Conservation (phyloP, 2,113 vertebrate genomes). For the Otus sunia region DNA sequence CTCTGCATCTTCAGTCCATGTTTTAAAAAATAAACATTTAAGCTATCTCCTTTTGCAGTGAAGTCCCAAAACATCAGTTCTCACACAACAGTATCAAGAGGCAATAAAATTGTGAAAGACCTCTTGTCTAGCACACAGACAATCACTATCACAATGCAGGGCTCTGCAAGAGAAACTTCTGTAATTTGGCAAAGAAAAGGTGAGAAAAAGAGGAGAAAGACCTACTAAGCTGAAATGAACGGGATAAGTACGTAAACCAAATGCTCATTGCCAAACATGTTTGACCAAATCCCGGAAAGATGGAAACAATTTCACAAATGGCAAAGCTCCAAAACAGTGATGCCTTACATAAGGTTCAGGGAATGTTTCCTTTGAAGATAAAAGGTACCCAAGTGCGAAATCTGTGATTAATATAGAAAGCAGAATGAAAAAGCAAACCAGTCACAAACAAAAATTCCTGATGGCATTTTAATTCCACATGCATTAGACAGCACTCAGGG, state of each 20-base stretch:
- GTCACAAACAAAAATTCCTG: background rate
- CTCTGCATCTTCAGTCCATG: background rate
- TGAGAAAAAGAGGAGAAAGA: background rate
- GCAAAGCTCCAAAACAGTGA: conserved; percentile 21
- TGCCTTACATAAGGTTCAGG: background rate
- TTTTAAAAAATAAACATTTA: background rate
- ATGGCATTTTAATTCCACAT: background rate
- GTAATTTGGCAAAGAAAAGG: background rate
- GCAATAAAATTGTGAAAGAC: background rate
- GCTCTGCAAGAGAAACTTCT: background rate
- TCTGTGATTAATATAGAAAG: conserved; percentile 13
- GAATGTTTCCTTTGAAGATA: conserved; percentile 27
- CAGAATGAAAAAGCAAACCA: conserved; percentile 35
- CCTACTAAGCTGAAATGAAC: background rate
- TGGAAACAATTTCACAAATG: conserved; percentile 20
- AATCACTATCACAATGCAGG: accelerated
- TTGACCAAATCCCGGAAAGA: conserved; percentile 21
- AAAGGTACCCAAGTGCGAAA: conserved; percentile 21
- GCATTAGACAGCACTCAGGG: background rate
- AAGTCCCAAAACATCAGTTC: background rate
- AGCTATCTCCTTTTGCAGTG: background rate
- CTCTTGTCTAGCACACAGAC: background rate
- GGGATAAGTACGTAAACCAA: background rate
- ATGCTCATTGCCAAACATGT: background rate
- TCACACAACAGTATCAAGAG: background rate